phyloP scores from a whole-genome alignment of 1,140 invertebrate genomes.

The Diploscapter pachys region DNA sequence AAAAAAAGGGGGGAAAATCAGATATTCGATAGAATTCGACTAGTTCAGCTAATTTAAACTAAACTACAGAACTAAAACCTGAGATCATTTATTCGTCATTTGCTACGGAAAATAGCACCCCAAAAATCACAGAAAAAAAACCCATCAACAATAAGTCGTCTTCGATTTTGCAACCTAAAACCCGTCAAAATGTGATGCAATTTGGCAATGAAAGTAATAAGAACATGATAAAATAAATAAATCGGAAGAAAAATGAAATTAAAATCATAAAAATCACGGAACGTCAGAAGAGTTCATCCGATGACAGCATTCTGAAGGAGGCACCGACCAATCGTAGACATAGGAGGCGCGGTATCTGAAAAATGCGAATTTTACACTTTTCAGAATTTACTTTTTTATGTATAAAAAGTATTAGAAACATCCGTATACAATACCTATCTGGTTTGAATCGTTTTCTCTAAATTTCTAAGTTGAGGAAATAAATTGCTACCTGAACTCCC shows the following conservation, averaged over 20 bases:
- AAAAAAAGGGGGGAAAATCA: neutral
- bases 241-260: neutral
- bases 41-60: neutral
- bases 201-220: neutral
- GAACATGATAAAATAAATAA: slow-evolving; percentile 6
- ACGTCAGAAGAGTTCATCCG: slow-evolving; percentile 60
- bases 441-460: neutral
- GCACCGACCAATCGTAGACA: slow-evolving; percentile 77
- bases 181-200: neutral
- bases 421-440: neutral
- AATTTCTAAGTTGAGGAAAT: neutral
- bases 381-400: slow-evolving; percentile 13
- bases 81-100: neutral
- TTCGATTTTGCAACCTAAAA: neutral
- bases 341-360: slow-evolving; percentile 68
- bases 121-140: too few species aligned
- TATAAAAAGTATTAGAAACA: neutral
- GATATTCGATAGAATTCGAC: neutral
- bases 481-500: slow-evolving; percentile 61
- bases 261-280: slow-evolving; percentile 43
- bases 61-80: neutral
- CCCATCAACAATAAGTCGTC: too few species aligned
- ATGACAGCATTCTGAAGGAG: slow-evolving; percentile 76
- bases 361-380: slow-evolving; percentile 24
- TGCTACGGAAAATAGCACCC: too few species aligned